Conservation (phyloP, 2,888 invertebrate genomes). For the Sesia bembeciformis region DNA sequence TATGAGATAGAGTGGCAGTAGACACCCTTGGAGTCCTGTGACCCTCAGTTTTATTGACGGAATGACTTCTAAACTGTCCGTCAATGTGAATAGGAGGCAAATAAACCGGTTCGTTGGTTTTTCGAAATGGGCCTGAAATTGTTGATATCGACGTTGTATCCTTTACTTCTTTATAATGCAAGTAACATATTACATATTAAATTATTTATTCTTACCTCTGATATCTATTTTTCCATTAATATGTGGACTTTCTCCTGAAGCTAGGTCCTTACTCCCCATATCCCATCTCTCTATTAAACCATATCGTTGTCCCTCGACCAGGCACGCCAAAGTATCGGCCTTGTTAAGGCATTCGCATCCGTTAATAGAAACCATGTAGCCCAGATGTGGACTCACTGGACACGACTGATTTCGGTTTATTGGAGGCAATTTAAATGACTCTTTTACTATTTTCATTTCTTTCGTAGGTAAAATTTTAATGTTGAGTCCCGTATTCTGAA, state of each 20-base stretch:
- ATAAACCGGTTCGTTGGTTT: conserved; percentile 16
- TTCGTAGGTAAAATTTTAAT: conserved; percentile 28
- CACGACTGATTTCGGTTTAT: conserved; percentile 33
- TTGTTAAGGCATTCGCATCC: conserved; percentile 15
- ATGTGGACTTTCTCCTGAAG: conserved; percentile 44
- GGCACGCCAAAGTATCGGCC: conserved; percentile 18
- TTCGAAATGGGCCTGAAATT: conserved; percentile 1
- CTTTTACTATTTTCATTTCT: conserved; percentile 9
- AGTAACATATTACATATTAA: too few relatives aligned
- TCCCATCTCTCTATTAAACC: conserved; percentile 34
- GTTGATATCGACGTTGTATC: neutral
- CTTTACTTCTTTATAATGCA: too few relatives aligned
- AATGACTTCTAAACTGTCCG: conserved; percentile 3
- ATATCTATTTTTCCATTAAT: conserved; percentile 35
- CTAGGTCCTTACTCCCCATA: conserved; percentile 30
- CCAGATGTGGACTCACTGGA: conserved; percentile 34
- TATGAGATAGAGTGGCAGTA: neutral
- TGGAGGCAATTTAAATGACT: conserved; percentile 44
- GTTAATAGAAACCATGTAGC: conserved; percentile 35
- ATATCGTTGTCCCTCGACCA: conserved; percentile 22
- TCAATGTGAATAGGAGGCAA: conserved; percentile 48
- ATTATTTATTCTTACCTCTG: conserved; percentile 7
- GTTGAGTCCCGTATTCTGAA: conserved; percentile 25
- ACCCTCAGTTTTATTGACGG: neutral
- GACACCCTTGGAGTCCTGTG: neutral